A percentile compares a stretch with the other conserved stretches of the same genome.
These are phyloP conservation scores for Ichneumoninae sp. DNA, from an alignment of 2,888 invertebrate genomes.

Conservation along the genomic window DNA sequence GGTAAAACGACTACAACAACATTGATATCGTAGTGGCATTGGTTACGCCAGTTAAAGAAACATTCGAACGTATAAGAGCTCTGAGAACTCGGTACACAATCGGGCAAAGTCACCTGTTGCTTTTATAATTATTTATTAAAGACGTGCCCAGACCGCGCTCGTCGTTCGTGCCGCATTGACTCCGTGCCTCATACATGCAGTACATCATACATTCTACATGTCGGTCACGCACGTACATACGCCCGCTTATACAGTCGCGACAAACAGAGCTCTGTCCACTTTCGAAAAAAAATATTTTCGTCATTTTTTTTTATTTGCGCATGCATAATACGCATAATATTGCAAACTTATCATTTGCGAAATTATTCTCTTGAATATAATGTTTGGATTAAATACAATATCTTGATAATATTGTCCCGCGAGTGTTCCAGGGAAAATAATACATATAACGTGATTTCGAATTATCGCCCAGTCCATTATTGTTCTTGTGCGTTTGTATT, in stretches of 20 bases:
- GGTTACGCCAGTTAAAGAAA: neutral
- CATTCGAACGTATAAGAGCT: conserved; percentile 21
- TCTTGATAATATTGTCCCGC: conserved; percentile 1
- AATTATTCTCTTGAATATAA: conserved; percentile 3
- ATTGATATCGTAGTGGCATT: neutral
- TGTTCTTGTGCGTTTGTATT: neutral
- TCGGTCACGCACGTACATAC: conserved; percentile 15
- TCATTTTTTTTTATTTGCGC: neutral
- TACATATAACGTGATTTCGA: neutral
- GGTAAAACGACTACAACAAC: neutral
- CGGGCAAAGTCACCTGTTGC: conserved; percentile 47
- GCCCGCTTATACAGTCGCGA: conserved; percentile 1
- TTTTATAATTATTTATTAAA: conserved; percentile 53
- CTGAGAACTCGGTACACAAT: conserved; percentile 26
- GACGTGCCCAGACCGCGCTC: conserved; percentile 29
- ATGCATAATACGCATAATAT: neutral
- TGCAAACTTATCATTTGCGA: neutral
- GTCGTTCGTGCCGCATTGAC: conserved; percentile 24
- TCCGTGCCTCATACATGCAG: conserved; percentile 7
- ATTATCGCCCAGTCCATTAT: neutral
- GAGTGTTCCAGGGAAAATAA: neutral
- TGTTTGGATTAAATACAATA: neutral
- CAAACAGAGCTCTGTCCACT: conserved; percentile 4
- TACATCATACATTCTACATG: neutral
- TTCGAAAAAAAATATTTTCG: neutral